These are phyloP conservation scores for Pedetes capensis DNA, from an alignment of 2,113 vertebrate species.

Conservation along the genomic window DNA sequence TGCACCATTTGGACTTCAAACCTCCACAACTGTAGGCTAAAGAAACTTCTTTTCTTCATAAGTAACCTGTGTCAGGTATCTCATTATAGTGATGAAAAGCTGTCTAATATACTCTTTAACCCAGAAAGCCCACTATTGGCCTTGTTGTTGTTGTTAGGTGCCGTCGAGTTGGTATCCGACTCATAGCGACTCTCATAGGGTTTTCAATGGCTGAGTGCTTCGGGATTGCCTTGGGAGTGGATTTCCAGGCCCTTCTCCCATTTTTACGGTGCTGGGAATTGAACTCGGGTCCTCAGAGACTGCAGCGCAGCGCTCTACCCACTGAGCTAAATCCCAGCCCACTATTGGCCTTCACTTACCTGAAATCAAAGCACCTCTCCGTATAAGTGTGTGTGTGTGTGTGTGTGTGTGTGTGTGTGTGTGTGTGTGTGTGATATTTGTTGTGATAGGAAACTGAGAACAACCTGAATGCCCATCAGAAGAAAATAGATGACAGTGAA, in stretches of 20 bases:
- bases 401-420: fast-evolving
- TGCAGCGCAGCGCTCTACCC: too few relatives aligned
- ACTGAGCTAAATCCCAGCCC: too few relatives aligned
- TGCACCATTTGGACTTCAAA: neutral
- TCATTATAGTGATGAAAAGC: neutral
- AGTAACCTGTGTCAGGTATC: neutral
- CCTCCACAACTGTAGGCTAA: neutral
- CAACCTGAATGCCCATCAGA: neutral
- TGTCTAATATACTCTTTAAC: neutral
- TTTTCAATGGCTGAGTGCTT: too few relatives aligned
- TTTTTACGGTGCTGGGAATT: too few relatives aligned
- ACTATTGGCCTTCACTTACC: neutral
- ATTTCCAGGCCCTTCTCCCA: too few relatives aligned
- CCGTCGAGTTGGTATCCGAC: too few relatives aligned
- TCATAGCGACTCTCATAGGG: too few relatives aligned
- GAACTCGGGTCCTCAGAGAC: too few relatives aligned
- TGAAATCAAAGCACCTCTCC: neutral
- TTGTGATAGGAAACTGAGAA: neutral
- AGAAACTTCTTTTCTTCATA: neutral
- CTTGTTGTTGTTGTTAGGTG: too few relatives aligned
- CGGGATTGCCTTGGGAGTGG: too few relatives aligned
- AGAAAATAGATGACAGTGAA: neutral
- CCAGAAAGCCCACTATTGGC: neutral
- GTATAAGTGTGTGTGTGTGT: neutral
- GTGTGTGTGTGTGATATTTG: neutral